These are phyloP conservation scores for Phoxinus dragarum DNA, from an alignment of 2,797 vertebrate genomes.

Conservation along the genomic window DNA sequence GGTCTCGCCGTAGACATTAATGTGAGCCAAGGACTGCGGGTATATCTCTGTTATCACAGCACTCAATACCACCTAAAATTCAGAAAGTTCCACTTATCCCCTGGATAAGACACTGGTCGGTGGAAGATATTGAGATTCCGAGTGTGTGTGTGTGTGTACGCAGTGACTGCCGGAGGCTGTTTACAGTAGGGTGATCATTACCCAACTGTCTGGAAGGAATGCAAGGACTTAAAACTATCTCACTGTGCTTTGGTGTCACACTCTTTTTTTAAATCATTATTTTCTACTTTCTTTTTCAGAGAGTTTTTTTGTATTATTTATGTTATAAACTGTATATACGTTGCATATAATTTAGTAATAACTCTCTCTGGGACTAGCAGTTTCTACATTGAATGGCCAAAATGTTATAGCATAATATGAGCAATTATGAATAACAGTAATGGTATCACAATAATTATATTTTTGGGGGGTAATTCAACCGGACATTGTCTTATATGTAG, in stretches of 20 bases:
- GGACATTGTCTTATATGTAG: too few relatives aligned
- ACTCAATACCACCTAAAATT: conserved; percentile 14
- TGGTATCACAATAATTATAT: background rate
- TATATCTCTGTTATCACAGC: conserved; percentile 60
- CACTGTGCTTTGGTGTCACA: background rate
- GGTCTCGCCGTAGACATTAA: conserved; percentile 57
- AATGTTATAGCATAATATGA: background rate
- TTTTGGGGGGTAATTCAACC: too few relatives aligned
- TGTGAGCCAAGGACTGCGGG: conserved; percentile 69
- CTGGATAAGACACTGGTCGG: conserved; percentile 1
- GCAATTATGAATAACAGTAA: background rate
- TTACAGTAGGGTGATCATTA: conserved; percentile 50
- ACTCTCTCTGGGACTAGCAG: conserved; percentile 5
- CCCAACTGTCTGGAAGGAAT: conserved; percentile 28
- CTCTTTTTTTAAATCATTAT: background rate
- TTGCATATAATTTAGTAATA: conserved; percentile 12
- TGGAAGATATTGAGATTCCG: background rate
- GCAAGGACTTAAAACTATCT: background rate
- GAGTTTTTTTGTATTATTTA: background rate
- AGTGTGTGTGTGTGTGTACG: conserved; percentile 4
- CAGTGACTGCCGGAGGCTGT: conserved; percentile 33
- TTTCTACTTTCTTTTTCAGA: background rate
- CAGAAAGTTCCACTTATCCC: conserved; percentile 14
- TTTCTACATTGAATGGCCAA: background rate
- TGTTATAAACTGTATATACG: background rate